Evolutionary conservation across 2,113 vertebrate species (phyloP).

Genomic region (Monopterus albus): DNA sequence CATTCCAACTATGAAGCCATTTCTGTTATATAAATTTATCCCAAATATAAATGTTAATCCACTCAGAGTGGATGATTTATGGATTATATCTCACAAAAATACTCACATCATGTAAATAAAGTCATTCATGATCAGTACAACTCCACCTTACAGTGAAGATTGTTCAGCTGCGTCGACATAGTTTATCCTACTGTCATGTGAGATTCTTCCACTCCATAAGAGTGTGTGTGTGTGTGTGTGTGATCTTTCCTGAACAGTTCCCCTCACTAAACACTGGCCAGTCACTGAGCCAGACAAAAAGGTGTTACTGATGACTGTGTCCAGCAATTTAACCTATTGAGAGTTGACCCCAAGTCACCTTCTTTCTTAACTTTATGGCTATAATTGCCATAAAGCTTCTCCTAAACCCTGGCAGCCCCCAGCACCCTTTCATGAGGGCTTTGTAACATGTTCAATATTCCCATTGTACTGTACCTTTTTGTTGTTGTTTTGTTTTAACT

Average conservation of each 20-base stretch:
- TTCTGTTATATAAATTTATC: too few species aligned
- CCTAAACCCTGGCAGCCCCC: slow-evolving; percentile 56
- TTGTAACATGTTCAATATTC: slow-evolving; percentile 66
- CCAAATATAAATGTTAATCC: too few species aligned
- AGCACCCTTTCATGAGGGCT: slow-evolving; percentile 39
- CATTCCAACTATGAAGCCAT: too few species aligned
- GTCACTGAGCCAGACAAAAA: slow-evolving; percentile 72
- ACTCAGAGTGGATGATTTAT: too few species aligned
- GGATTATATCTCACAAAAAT: too few species aligned
- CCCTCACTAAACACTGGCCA: slow-evolving; percentile 49
- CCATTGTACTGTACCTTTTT: slow-evolving; percentile 56
- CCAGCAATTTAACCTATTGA: slow-evolving; percentile 74
- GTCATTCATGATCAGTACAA: too few species aligned
- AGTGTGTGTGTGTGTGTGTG: slow-evolving; percentile 51
- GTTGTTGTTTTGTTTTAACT: background rate
- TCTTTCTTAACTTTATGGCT: slow-evolving; percentile 77
- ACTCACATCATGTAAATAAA: too few species aligned
- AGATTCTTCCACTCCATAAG: slow-evolving; percentile 56
- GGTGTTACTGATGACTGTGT: slow-evolving; percentile 77
- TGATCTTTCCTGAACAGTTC: slow-evolving; percentile 61
- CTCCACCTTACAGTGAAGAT: background rate
- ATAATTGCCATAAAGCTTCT: slow-evolving; percentile 74
- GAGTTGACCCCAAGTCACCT: slow-evolving; percentile 72
- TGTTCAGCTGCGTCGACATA: background rate
- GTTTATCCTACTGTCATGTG: slow-evolving; percentile 66